Conservation (phyloP, 1,140 invertebrate species). For the Lordiphosa mommai region DNA sequence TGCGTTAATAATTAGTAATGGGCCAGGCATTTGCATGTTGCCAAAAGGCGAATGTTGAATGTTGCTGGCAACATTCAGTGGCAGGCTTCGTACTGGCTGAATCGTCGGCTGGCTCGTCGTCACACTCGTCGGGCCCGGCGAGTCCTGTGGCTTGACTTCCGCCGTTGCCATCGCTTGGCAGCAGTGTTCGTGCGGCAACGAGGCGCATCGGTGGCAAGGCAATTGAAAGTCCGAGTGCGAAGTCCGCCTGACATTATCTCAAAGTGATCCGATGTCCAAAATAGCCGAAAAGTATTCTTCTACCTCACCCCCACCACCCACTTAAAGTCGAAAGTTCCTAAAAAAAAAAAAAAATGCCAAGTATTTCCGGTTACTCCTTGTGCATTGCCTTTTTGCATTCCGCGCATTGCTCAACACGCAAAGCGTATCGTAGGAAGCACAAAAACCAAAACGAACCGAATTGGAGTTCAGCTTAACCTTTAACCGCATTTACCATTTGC, state of each 20-base stretch:
- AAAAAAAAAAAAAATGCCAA: constrained; percentile 37
- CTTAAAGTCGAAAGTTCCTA: constrained; percentile 2
- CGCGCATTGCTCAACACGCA: constrained; percentile 42
- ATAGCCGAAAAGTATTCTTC: not conserved
- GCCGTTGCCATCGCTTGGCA: not conserved
- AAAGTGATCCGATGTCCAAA: constrained; percentile 10
- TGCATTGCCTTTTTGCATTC: constrained; percentile 67
- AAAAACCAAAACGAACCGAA: constrained; percentile 28
- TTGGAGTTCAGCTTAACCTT: constrained; percentile 53
- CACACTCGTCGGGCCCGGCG: not conserved
- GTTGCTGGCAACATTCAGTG: constrained; percentile 20
- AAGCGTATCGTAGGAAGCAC: constrained; percentile 26
- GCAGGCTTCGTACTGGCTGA: not conserved
- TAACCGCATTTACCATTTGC: constrained; percentile 9
- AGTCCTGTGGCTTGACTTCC: constrained; percentile 4
- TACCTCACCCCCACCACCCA: not conserved
- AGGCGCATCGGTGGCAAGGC: constrained; percentile 36
- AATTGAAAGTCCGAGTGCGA: constrained; percentile 9
- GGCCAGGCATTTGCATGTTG: constrained; percentile 35
- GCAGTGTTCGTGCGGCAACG: constrained; percentile 58
- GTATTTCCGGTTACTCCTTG: constrained; percentile 43
- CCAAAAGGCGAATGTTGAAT: not conserved
- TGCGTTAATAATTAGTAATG: constrained; percentile 61
- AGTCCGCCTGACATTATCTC: constrained; percentile 8
- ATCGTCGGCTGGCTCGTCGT: not conserved